Base-by-base conservation (phyloP, 1,140 invertebrate species). In the Linepithema humile region DNA sequence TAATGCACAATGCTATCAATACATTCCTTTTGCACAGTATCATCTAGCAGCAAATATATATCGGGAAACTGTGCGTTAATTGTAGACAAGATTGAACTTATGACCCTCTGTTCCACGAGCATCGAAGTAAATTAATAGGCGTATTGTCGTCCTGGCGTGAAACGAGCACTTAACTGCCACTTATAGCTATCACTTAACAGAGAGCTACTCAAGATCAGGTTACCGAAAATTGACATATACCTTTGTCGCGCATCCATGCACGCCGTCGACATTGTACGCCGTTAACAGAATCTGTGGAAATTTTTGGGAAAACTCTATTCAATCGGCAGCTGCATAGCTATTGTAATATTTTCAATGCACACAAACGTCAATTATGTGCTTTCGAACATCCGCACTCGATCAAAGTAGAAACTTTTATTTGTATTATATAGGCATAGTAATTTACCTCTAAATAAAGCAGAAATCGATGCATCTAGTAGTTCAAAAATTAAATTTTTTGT, bases 201-300 rank as follows among this genome's bases (percentile, higher is more conserved):
- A 93, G 89, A 91, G 92, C 93, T 91, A 94, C 93, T 94, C 90
- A 92, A 93, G 93, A 94, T 94, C 93, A 87, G 88, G 90, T 94
- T 94, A 94, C 94, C 88, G 93, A 93, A 94, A 94, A 93, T 94
- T 92, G 92, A 94, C 92, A 91, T 73, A 90, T 88, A 90, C 87
- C 80, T 89, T 90, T 92, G 85, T 91, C 62, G 75, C 62, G 40
- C 69, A 83, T 86, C 64, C 73, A 53, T 35, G 72, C 38, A 23
- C 73, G 29, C 53, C 53, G 43, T 60, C 57, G 43, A 40, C 26
- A 85, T 85, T 78, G 72, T 80, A 9, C 3, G 35, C n/a, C 17
- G 60, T 73, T 74, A 38, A n/a, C n/a, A 85, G 60, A 77, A 89
- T 90, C 87, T 17, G 57, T 84, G 70, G 85, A 74, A 91, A 90